Base-by-base conservation (phyloP, 2,888 invertebrate species). In the Ormyrus nitidulus region DNA sequence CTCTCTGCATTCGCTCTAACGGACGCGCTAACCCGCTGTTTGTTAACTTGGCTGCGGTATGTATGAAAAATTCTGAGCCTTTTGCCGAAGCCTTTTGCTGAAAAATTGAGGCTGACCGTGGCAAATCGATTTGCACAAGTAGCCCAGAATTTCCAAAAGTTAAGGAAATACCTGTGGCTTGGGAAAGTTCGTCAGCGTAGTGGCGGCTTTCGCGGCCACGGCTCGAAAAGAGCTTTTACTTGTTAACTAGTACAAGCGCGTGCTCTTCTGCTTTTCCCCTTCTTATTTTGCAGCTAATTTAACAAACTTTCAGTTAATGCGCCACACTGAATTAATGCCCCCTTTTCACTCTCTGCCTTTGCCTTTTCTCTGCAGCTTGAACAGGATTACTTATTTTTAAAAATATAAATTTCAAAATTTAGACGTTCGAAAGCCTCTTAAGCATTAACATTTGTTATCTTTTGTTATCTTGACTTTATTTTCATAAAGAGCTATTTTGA, bases 111-210 rank as follows among this genome's bases (percentile, higher is more conserved):
- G 51, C 49, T 11, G 19, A 49, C 19, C 34, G n/a, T n/a, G 56
- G 49, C 19, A 54, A 66, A 48, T 74, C 79, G 59, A 75, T 79
- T 70, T 75, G 53, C 79, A 51, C 74, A 75, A 65, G 74, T 69
- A 54, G 73, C 44, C 54, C 19, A 10, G 75, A 64, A 79, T 70
- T 73, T 59, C 75, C 65, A 51, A 58, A 65, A 79, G 79, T 79
- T 79, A 75, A 79, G 70, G 59, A 79, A 79, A 75, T 79, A 79
- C 70, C 79, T 75, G 79, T 79, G 79, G 79, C 75, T 75, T 59
- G 59, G 59, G 61, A 75, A 79, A 79, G 74, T 79, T 79, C 13
- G 56, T 8, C 69, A 34, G 34, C 34, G 34, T 34, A 34, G 34
- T 48, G 8, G 53, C 66, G 13, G 46, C 62, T 56, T n/a, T 19